A percentile compares a stretch with the other conserved stretches of the same genome.
Conservation (phyloP, 2,888 invertebrate species). For the Allophyes oxyacanthae region DNA sequence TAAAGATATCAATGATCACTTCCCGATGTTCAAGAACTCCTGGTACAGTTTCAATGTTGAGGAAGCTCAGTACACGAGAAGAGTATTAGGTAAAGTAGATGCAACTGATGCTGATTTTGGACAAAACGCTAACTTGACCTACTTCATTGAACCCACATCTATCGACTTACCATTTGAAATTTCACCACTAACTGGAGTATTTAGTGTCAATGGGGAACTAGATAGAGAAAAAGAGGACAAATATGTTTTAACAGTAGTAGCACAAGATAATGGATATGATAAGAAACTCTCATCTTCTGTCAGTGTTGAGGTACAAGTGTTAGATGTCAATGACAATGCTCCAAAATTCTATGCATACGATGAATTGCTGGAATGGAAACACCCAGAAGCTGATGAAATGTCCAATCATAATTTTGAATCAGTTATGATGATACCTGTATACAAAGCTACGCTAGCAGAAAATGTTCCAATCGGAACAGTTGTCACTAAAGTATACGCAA, state of each 20-base stretch:
- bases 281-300: constrained; percentile 92
- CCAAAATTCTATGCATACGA: constrained; percentile 94
- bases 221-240: constrained; percentile 93
- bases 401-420: constrained; percentile 88
- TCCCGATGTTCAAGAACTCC: constrained; percentile 94
- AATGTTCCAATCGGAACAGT: constrained; percentile 93
- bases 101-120: constrained; percentile 95
- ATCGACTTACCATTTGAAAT: constrained; percentile 91
- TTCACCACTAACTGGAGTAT: constrained; percentile 91
- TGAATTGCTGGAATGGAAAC: constrained; percentile 87
- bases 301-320: constrained; percentile 94
- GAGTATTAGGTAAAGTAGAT: constrained; percentile 92
- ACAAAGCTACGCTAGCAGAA: constrained; percentile 93
- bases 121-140: constrained; percentile 93
- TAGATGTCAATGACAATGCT: constrained; percentile 95
- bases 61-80: constrained; percentile 93
- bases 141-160: constrained; percentile 88
- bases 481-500: constrained; percentile 93
- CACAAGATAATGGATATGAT: constrained; percentile 92
- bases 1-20: constrained; percentile 95
- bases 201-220: constrained; percentile 93
- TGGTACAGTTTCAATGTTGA: constrained; percentile 95
- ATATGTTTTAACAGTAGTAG: constrained; percentile 92
- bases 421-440: constrained; percentile 91
- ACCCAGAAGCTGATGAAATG: constrained; percentile 82